Evolutionary conservation across 2,113 vertebrate genomes (phyloP), one percentile per base, ranked within the genome.

Genomic region (Vulpes vulpes): DNA sequence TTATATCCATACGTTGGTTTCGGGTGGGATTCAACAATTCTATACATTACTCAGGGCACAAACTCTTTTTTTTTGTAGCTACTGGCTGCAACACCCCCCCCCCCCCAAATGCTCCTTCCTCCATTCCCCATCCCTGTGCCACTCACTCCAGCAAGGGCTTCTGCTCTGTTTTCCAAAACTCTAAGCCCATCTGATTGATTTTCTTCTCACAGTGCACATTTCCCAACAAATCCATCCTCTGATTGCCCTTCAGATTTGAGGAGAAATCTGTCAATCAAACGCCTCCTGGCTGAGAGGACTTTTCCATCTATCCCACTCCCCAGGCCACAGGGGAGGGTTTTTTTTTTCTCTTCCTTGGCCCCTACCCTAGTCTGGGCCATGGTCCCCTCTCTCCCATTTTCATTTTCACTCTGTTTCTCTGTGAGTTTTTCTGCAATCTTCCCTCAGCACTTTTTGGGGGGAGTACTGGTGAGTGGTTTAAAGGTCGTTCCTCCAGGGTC

Each of bases 171-270:
- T 55, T 90, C 43, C 55, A 27, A 62, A 69, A 32, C 51, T 8
- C 23, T 9, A 43, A 81, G 8, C 30, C 38, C 30, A 11, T n/a
- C 57, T 59, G 60, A 73, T 87, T 43, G n/a, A 59, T 64, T 96
- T n/a, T 80, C 20, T 22, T 57, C 20, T 71, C 74, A 67, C 0
- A 30, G n/a, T 20, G 35, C 22, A 43, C 14, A 2, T 91, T 62
- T 51, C 69, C 80, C 5, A 43, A 80, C n/a, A 23, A 69, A 92
- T 80, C 43, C 79, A 86, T 74, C 73, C 88, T 79, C 49, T 38
- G 19, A 6, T 11, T 65, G 71, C 35, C 91, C 57, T 97, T 96
- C 65, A 95, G 82, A 80, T 65, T 73, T 35, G 35, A 88, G 64
- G 64, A 89, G 74, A 83, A 83, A 89, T 11, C 20, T 62, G 17